Percentiles rank a stretch among this genome's conserved stretches.
Conservation (phyloP, 2,113 vertebrate species). For the Acrocephalus kingi region DNA sequence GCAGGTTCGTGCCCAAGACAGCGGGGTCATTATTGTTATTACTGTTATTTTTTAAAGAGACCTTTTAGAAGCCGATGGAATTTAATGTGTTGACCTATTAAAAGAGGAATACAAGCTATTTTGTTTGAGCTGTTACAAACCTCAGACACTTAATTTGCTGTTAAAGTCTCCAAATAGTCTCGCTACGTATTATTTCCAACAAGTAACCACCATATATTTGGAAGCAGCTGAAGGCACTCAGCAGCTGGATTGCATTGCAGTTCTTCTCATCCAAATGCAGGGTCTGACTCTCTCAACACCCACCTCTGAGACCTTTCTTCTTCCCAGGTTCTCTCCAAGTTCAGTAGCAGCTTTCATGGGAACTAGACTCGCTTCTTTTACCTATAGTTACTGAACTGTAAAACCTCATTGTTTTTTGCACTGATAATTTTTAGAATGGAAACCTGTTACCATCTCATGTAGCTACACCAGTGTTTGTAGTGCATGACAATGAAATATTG, state of each 20-base stretch:
- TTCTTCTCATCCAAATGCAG: slow-evolving; percentile 53
- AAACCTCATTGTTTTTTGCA: slow-evolving; percentile 91
- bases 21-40: neutral
- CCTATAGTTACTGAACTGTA: slow-evolving; percentile 85
- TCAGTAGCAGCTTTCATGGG: slow-evolving; percentile 63
- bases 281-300: slow-evolving; percentile 46
- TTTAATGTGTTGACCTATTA: slow-evolving; percentile 31
- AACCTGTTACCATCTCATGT: slow-evolving; percentile 78
- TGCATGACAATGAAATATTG: slow-evolving; percentile 76
- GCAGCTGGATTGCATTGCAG: slow-evolving; percentile 9
- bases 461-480: slow-evolving; percentile 74
- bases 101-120: slow-evolving; percentile 39
- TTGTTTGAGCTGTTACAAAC: slow-evolving; percentile 46
- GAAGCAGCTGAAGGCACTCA: slow-evolving; percentile 35
- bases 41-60: slow-evolving; percentile 55
- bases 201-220: neutral
- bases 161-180: slow-evolving; percentile 36
- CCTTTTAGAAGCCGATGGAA: slow-evolving; percentile 35
- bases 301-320: slow-evolving; percentile 19
- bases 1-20: neutral
- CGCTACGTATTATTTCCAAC: neutral
- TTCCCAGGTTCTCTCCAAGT: slow-evolving; percentile 47
- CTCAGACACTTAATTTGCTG: slow-evolving; percentile 39
- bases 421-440: slow-evolving; percentile 81
- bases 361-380: slow-evolving; percentile 70